phyloP scores from a whole-genome alignment of 2,113 vertebrate species.

The Micronisus gabar region DNA sequence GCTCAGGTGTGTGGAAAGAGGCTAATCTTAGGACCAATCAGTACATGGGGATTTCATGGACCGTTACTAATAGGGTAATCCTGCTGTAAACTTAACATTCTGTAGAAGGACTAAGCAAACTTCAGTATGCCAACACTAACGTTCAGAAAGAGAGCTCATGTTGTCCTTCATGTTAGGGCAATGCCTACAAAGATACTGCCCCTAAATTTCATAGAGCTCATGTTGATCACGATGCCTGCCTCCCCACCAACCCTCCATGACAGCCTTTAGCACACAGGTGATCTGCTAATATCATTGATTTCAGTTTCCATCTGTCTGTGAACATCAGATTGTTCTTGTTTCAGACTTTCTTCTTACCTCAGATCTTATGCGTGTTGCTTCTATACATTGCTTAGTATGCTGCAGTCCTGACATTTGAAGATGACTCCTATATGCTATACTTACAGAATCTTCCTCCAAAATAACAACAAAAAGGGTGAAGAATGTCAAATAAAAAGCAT shows the following conservation, averaged over 20 bases:
- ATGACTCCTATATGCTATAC: not conserved
- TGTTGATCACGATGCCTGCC: no score
- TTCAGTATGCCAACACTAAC: not conserved
- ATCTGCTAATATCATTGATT: not conserved
- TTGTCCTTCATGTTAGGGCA: not conserved
- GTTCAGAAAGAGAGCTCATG: not conserved
- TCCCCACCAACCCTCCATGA: not conserved
- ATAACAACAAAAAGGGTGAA: not conserved
- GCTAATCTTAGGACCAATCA: not conserved
- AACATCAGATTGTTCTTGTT: not conserved
- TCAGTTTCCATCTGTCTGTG: not conserved
- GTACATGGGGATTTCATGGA: not conserved
- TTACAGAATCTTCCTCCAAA: not conserved
- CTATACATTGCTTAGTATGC: not conserved
- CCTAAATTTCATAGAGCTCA: not conserved
- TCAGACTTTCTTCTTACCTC: not conserved
- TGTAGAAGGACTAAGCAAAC: not conserved
- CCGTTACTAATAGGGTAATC: not conserved
- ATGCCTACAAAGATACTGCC: not conserved
- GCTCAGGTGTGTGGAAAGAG: not conserved
- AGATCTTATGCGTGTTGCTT: not conserved
- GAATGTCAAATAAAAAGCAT: not conserved
- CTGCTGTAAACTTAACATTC: not conserved
- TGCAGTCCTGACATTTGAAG: not conserved
- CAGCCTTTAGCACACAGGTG: not conserved